Percentiles rank a stretch among this genome's conserved stretches.
Evolutionary conservation across 2,797 vertebrate genomes (phyloP).

Genomic region (Pantherophis vulpinus): DNA sequence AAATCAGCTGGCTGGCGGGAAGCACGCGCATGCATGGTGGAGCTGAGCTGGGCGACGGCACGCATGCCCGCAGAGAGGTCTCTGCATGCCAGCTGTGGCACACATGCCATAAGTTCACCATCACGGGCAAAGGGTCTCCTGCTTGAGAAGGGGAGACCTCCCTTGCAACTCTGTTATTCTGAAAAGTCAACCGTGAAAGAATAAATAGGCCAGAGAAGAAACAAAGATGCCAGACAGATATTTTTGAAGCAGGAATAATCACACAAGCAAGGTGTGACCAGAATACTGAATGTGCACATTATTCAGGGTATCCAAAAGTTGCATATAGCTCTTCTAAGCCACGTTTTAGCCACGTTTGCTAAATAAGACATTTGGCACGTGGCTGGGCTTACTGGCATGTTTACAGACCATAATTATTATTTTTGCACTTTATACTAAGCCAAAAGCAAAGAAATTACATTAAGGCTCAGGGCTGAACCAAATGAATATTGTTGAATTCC

Average conservation of each 20-base stretch:
- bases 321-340: background rate
- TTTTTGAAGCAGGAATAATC: background rate
- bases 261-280: background rate
- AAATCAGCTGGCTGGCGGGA: too few relatives aligned
- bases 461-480: background rate
- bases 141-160: too few relatives aligned
- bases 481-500: background rate
- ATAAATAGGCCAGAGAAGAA: background rate
- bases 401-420: background rate
- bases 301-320: background rate
- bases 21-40: too few relatives aligned
- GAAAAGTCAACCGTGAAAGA: background rate
- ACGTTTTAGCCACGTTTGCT: background rate
- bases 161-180: too few relatives aligned
- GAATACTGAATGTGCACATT: background rate
- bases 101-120: too few relatives aligned
- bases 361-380: background rate
- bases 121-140: too few relatives aligned
- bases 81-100: too few relatives aligned
- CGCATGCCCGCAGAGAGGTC: too few relatives aligned
- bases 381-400: background rate
- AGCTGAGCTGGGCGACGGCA: too few relatives aligned
- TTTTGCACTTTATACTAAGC: background rate
- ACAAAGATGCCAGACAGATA: background rate
- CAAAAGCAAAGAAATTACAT: background rate